Base-by-base conservation (phyloP, 1,140 invertebrate genomes). In the Cydia splendana region DNA sequence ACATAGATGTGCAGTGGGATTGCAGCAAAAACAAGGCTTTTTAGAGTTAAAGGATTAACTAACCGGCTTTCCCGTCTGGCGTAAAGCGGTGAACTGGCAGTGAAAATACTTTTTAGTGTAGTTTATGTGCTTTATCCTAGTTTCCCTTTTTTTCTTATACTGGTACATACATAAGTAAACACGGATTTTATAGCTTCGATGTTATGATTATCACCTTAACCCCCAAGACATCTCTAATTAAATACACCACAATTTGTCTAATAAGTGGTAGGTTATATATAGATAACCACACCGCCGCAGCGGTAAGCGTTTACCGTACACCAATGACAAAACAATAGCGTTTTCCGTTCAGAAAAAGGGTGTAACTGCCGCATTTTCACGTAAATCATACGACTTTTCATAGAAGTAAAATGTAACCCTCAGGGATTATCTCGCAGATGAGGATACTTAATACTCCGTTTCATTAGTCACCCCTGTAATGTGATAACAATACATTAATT, bases 401-500 rank as follows among this genome's bases (percentile, higher is more conserved):
- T 45, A 69, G 48, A 65, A 78, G 65, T 77, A 80, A 79, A 75
- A 80, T 79, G 79, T 79, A 67, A 57, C 65, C 34, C 34, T 10
- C 7, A 42, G 51, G 80, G 69, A 80, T 84, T 79, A 79, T 78
- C 78, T 42, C 76, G 28, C 30, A 38, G 67, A 76, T 77, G 78
- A 74, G 76, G 78, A 80, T 79, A 78, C 76, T 77, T 38, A 69
- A 71, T 71, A 79, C 78, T 76, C 77, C 53, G 81, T 81, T 84
- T 82, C 82, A 84, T 82, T 84, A 84, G 81, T 80, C 82, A 81
- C 82, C 76, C 76, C 75, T 51, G 76, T 83, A 80, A 79, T 83
- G 80, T 77, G 79, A 81, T 84, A 82, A 84, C 80, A 81, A 84
- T 82, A 78, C 77, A 82, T 81, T 81, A 80, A 82, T 81, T 81